Evolutionary conservation across 2,113 vertebrate species (phyloP).

Genomic region (Benitochromis conjunctus): DNA sequence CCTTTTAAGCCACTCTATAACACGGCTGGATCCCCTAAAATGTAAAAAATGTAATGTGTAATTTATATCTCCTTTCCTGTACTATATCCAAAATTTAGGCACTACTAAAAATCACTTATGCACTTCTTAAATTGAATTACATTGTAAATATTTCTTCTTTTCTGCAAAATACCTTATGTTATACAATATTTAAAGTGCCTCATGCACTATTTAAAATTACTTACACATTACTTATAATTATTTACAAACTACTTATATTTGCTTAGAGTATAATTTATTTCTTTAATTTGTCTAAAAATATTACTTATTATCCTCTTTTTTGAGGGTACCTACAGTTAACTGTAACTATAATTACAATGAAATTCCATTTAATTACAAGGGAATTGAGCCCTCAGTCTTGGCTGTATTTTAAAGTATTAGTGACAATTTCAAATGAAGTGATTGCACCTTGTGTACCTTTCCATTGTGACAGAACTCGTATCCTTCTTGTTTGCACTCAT

Average conservation of each 20-base stretch:
- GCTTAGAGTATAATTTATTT: background rate
- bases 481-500: slow-evolving; percentile 93
- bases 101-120: background rate
- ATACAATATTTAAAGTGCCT: background rate
- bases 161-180: background rate
- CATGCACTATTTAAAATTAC: background rate
- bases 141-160: background rate
- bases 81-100: background rate
- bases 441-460: slow-evolving; percentile 73
- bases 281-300: background rate
- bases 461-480: slow-evolving; percentile 89
- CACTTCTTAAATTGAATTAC: background rate
- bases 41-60: too few relatives aligned
- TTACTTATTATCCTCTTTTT: background rate
- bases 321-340: background rate
- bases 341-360: background rate
- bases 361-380: background rate
- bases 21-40: background rate
- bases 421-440: background rate
- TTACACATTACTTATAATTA: background rate
- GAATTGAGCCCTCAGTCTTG: background rate
- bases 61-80: background rate
- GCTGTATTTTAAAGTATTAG: background rate
- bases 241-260: background rate
- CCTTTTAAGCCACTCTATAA: background rate